These are phyloP conservation scores for Paramormyrops kingsleyae DNA, from an alignment of 2,113 vertebrate genomes.

Conservation along the genomic window DNA sequence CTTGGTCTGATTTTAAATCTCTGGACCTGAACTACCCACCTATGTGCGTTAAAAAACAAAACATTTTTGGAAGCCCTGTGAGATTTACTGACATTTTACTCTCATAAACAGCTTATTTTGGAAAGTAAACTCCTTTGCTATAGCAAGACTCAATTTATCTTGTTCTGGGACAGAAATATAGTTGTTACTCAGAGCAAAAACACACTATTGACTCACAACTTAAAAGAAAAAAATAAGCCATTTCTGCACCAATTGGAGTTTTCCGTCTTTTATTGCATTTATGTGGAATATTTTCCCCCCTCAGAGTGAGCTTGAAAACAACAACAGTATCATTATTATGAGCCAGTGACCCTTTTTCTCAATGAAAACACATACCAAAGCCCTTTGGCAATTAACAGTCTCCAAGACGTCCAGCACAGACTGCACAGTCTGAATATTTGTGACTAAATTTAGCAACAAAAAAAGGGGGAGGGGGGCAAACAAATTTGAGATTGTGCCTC, in stretches of 20 bases:
- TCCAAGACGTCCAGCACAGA: neutral
- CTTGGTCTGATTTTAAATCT: neutral
- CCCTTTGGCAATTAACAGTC: neutral
- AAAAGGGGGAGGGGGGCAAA: neutral
- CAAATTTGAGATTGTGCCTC: neutral
- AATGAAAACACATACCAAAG: conserved; percentile 17
- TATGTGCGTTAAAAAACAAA: neutral
- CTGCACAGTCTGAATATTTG: conserved; percentile 9
- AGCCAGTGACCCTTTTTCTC: neutral
- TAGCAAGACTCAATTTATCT: conserved; percentile 2
- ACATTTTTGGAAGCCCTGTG: neutral
- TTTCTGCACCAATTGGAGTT: neutral
- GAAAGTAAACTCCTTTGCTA: neutral
- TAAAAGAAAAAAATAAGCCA: conserved; percentile 3
- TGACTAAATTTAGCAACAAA: neutral
- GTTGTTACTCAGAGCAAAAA: conserved; percentile 12
- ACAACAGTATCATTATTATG: conserved; percentile 9
- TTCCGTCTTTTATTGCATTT: conserved; percentile 12
- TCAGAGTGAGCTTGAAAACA: conserved; percentile 9
- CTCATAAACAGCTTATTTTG: conserved; percentile 6
- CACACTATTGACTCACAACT: conserved; percentile 12
- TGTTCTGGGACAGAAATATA: conserved; percentile 8
- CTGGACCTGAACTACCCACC: neutral
- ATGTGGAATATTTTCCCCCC: neutral
- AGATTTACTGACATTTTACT: conserved; percentile 3